Evolutionary conservation across 2,113 vertebrate genomes (phyloP).

Genomic region (Lota lota): DNA sequence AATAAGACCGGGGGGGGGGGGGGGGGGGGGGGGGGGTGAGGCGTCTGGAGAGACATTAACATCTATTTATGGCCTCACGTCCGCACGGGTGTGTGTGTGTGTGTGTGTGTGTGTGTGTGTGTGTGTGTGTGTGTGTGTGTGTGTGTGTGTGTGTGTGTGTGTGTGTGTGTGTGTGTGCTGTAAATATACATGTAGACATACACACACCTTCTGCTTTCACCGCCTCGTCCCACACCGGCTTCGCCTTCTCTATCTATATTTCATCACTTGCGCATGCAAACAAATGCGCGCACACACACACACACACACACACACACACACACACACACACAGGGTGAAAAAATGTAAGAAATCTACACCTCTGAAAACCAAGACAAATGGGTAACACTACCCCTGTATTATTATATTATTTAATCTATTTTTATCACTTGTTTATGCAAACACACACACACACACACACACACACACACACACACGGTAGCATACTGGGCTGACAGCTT

Average conservation of each 20-base stretch:
- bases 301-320: neutral
- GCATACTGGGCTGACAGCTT: conserved; percentile 25
- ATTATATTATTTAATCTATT: neutral
- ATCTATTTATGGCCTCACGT: conserved; percentile 18
- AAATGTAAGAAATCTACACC: too few species aligned
- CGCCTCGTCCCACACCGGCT: too few species aligned
- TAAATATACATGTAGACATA: conserved; percentile 39
- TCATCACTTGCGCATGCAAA: neutral
- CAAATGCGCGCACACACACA: neutral
- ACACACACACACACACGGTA: conserved; percentile 32
- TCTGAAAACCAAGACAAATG: too few species aligned
- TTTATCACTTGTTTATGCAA: neutral
- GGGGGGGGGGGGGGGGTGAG: conserved; percentile 8
- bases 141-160: neutral
- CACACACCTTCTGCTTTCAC: too few species aligned
- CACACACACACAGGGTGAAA: too few species aligned
- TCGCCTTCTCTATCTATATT: neutral
- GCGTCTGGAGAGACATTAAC: conserved; percentile 20
- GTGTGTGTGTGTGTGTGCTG: neutral
- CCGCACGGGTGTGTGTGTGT: too few species aligned
- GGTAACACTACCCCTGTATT: neutral
- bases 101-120: too few species aligned
- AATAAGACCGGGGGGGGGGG: conserved; percentile 39
- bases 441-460: conserved; percentile 7
- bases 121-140: too few species aligned